Percentiles rank a stretch among this genome's conserved stretches.
phyloP scores from a whole-genome alignment of 1,140 invertebrate genomes.

The Dendrolimus kikuchii region DNA sequence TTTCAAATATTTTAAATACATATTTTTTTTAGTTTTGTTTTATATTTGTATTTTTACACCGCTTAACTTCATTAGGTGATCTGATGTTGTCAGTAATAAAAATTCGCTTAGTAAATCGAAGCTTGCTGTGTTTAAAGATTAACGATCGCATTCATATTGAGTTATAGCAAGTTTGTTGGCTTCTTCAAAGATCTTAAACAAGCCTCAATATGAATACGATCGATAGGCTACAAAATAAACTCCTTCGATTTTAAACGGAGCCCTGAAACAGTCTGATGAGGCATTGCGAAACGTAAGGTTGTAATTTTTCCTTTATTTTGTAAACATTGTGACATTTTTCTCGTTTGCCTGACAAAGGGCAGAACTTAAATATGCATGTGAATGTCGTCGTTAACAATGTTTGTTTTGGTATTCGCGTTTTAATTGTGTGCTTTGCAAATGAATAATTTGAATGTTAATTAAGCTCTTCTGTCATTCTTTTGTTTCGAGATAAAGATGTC shows the following conservation, averaged over 20 bases:
- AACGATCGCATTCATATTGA: too few relatives aligned
- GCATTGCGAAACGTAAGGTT: constrained; percentile 47
- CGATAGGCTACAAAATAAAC: background rate
- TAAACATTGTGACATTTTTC: constrained; percentile 40
- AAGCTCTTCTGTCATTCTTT: constrained; percentile 21
- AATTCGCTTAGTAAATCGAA: too few relatives aligned
- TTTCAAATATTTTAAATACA: too few relatives aligned
- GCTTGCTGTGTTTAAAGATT: too few relatives aligned
- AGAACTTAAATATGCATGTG: constrained; percentile 48
- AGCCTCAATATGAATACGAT: too few relatives aligned
- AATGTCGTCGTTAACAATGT: constrained; percentile 33
- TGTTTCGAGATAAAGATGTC: constrained; percentile 1
- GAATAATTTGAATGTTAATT: constrained; percentile 55
- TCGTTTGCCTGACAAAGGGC: constrained; percentile 53
- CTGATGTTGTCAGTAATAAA: too few relatives aligned
- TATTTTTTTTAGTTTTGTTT: too few relatives aligned
- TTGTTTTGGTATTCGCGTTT: constrained; percentile 44
- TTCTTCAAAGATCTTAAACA: too few relatives aligned
- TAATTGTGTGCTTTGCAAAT: constrained; percentile 44
- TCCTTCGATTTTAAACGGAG: background rate
- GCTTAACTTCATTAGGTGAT: too few relatives aligned
- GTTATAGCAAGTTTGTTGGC: too few relatives aligned
- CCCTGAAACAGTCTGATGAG: constrained; percentile 41
- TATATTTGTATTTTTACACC: too few relatives aligned
- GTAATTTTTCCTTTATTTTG: constrained; percentile 30